Base-by-base conservation (phyloP, 92 coral and sea anemone species). In the Zoanthus sansibaricus region DNA sequence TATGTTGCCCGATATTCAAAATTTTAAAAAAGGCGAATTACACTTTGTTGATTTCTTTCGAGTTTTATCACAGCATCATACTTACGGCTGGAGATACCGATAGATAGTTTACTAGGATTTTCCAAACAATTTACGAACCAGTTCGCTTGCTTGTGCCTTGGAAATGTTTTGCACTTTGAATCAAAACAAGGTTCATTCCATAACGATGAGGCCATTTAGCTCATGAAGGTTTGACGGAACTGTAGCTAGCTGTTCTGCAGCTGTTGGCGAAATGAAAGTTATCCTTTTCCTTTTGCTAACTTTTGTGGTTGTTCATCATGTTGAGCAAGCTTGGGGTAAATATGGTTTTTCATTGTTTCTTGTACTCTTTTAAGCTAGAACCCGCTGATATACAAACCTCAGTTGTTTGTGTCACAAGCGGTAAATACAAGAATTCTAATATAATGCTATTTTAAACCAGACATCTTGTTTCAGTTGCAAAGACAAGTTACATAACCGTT, bases 221-320 rank as follows among this genome's bases (percentile, higher is more conserved):
- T 42, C 25, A 67, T 11, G 72, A 80, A 14, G 17, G 51, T 48
- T 80, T 80, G 85, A 80, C 46, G 85, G 85, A 66, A 80, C 75
- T 80, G 58, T 64, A 44, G 1, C 42, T 37, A 49, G 30, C 59
- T 80, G 59, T n/a, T 80, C 6, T 48, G 21, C 74, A 67, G 71
- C 85, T 80, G 75, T 80, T 80, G 75, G 75, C 75, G 66, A 80
- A 66, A 80, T 80, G 85, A 80, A 80, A 67, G 74, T 66, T 66
- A 33, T 80, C 25, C 21, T 80, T 18, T 51, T 80, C 14, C 51
- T 80, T 32, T 16, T 80, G 85, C 47, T 67, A 31, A 30, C 67
- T 25, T 80, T 72, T 80, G 75, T 66, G 64, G 85, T 80, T 3
- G 46, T 44, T 80, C 45, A 80, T 37, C 85, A 80, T 75, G 12